Evolutionary conservation across 2,888 invertebrate genomes (phyloP).

Genomic region (Leucania comma): DNA sequence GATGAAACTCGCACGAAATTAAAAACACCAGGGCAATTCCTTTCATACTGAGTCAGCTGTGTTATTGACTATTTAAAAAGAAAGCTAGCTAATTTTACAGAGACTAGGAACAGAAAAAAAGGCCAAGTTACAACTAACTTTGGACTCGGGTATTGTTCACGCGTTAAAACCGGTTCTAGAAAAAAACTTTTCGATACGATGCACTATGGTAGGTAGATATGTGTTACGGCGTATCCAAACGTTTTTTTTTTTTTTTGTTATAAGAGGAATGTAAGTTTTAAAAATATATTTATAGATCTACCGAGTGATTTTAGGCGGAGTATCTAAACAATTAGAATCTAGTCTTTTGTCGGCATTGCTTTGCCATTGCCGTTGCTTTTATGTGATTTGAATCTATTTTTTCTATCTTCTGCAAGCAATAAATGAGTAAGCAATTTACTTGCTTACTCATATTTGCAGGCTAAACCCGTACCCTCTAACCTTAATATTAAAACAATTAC

Average conservation of each 20-base stretch:
- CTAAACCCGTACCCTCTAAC: background rate
- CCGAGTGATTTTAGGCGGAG: background rate
- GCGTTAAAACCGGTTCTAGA: slow-evolving; percentile 34
- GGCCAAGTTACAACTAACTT: slow-evolving; percentile 4
- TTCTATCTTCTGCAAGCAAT: background rate
- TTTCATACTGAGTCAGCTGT: background rate
- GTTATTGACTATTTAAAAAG: too few relatives aligned
- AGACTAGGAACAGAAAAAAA: background rate
- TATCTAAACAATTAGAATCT: background rate
- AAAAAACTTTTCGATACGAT: slow-evolving; percentile 9
- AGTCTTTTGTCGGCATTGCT: background rate
- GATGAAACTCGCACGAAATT: too few relatives aligned
- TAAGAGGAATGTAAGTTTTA: background rate
- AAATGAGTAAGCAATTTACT: too few relatives aligned
- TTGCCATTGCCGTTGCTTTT: background rate
- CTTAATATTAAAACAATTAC: background rate
- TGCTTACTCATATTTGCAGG: background rate
- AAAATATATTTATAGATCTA: background rate
- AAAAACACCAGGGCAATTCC: background rate
- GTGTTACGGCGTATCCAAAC: background rate
- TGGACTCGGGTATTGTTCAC: slow-evolving; percentile 21
- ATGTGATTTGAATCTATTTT: background rate
- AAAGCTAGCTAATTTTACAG: background rate
- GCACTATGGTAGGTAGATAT: background rate
- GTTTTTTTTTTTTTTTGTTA: background rate